These are phyloP conservation scores for Gadus chalcogrammus DNA, from an alignment of 2,113 vertebrate species.

Conservation along the genomic window DNA sequence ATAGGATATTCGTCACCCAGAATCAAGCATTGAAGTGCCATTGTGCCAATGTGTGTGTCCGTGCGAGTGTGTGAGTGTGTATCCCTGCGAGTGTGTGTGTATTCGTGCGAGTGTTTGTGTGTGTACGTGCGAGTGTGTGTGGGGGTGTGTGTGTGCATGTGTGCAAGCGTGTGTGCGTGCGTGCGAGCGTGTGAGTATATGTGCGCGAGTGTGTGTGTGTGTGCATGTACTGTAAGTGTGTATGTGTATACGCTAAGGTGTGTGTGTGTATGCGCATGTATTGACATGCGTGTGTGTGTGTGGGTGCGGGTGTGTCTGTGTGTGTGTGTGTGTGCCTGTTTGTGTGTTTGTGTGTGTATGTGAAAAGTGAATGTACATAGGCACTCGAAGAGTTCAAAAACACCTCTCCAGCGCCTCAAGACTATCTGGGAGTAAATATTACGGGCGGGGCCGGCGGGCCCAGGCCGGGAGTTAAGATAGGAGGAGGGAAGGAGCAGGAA, in stretches of 20 bases:
- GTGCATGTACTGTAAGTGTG: conserved; percentile 9
- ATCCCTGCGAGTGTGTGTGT: background rate
- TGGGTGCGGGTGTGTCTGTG: background rate
- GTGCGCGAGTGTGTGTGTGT: conserved; percentile 13
- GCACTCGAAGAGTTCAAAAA: conserved; percentile 27
- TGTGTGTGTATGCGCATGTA: conserved; percentile 1
- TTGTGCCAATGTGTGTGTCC: background rate
- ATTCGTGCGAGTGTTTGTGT: conserved; percentile 16
- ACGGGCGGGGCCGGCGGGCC: conserved; percentile 38
- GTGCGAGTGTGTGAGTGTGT: background rate
- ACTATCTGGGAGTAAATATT: conserved; percentile 51
- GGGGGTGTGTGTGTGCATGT: conserved; percentile 12
- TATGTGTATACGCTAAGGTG: conserved; percentile 1
- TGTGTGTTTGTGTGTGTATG: conserved; percentile 1
- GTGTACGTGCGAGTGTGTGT: conserved; percentile 10
- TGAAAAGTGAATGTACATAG: background rate
- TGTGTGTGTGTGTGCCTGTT: conserved; percentile 2
- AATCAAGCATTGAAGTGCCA: background rate
- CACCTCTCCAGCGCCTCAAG: conserved; percentile 20
- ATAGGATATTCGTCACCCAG: background rate
- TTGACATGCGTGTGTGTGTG: conserved; percentile 12
- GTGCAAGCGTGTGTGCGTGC: conserved; percentile 1
- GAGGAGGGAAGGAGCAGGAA: conserved; percentile 39
- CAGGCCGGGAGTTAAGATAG: conserved; percentile 50
- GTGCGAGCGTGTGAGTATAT: conserved; percentile 8